These are phyloP conservation scores for Syrrhaptes paradoxus DNA, from an alignment of 2,113 vertebrate species.

Conservation along the genomic window DNA sequence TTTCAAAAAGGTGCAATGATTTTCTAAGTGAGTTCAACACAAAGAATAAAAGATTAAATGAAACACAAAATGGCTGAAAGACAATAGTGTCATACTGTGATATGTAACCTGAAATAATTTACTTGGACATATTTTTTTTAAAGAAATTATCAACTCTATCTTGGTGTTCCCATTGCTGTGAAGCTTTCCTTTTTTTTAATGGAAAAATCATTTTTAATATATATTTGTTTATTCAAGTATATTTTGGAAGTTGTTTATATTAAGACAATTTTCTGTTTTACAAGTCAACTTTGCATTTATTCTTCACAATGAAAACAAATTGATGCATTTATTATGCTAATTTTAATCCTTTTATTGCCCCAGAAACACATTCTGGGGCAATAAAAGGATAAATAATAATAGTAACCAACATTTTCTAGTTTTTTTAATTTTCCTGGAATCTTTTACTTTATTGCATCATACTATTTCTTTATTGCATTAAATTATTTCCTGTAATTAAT, in stretches of 20 bases:
- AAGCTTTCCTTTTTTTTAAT: neutral
- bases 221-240: neutral
- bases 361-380: neutral
- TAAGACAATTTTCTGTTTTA: neutral
- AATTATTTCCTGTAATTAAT: neutral
- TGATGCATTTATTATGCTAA: neutral
- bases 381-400: too few relatives aligned
- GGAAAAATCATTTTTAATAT: neutral
- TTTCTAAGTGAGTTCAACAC: neutral
- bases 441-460: accelerated
- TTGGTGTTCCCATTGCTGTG: neutral
- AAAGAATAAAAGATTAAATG: neutral
- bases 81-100: neutral
- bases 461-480: neutral
- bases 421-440: neutral
- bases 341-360: neutral
- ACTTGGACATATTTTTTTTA: neutral
- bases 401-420: neutral
- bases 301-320: neutral
- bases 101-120: neutral
- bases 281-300: neutral
- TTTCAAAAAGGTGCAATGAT: neutral
- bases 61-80: neutral
- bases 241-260: neutral
- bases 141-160: neutral